Conservation (phyloP, 2,888 invertebrate genomes). For the Bugula neritina region DNA sequence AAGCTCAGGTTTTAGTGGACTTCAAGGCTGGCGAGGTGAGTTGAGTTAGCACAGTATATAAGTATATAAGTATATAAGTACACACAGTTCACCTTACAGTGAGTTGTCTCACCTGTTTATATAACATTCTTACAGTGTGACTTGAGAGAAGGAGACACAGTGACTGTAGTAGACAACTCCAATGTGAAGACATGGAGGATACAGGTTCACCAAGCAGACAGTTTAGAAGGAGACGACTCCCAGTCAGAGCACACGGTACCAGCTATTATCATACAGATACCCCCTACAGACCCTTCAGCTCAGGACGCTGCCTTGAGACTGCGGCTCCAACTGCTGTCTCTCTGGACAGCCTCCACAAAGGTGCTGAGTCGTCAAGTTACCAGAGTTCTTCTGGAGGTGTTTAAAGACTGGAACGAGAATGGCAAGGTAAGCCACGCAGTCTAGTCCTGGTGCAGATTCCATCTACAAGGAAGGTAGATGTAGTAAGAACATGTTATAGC, state of each 20-base stretch:
- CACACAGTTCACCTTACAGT: too few species aligned
- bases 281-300: slow-evolving; percentile 25
- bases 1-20: slow-evolving; percentile 17
- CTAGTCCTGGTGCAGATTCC: too few species aligned
- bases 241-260: background rate
- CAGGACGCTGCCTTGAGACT: slow-evolving; percentile 31
- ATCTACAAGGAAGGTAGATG: too few species aligned
- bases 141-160: slow-evolving; percentile 46
- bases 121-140: too few species aligned
- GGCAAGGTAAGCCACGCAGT: slow-evolving; percentile 39
- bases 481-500: too few species aligned
- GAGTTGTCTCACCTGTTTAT: too few species aligned
- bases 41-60: too few species aligned
- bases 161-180: slow-evolving; percentile 46
- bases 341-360: slow-evolving; percentile 50
- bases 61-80: too few species aligned
- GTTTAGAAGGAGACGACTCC: slow-evolving; percentile 2
- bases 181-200: slow-evolving; percentile 45
- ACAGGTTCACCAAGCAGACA: slow-evolving; percentile 21
- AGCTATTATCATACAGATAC: background rate
- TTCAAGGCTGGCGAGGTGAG: slow-evolving; percentile 13
- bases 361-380: slow-evolving; percentile 47
- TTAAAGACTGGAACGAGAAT: slow-evolving; percentile 46
- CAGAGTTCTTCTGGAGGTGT: slow-evolving; percentile 46
- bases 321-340: slow-evolving; percentile 43